phyloP scores from a whole-genome alignment of 2,113 vertebrate genomes.

The Ammospiza nelsoni region DNA sequence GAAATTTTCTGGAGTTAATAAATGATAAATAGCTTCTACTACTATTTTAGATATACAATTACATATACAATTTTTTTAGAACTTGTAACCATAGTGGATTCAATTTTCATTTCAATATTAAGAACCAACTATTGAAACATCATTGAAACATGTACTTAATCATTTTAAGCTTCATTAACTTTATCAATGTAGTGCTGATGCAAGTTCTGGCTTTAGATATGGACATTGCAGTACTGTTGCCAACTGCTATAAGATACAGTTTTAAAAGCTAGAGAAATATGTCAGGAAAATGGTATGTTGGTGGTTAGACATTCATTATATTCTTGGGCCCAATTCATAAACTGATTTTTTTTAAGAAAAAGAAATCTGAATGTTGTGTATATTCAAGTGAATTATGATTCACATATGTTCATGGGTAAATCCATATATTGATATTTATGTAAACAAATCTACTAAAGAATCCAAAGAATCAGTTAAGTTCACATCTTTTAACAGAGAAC shows the following conservation, averaged over 20 bases:
- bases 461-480: background rate
- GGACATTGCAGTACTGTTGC: background rate
- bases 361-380: background rate
- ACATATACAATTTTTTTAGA: background rate
- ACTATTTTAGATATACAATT: background rate
- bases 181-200: background rate
- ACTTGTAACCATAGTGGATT: background rate
- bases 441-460: background rate
- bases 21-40: background rate
- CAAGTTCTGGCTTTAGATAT: background rate
- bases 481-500: background rate
- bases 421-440: background rate
- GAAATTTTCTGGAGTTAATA: background rate
- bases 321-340: background rate
- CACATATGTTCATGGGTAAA: background rate
- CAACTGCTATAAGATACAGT: background rate
- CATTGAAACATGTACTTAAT: background rate
- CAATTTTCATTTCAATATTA: background rate
- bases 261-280: background rate
- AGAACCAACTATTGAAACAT: background rate
- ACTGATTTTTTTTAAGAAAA: background rate
- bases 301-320: background rate
- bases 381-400: background rate
- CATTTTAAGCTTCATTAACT: background rate
- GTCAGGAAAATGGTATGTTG: background rate